Evolutionary conservation across 2,113 vertebrate species (phyloP).

Genomic region (Micromys minutus): DNA sequence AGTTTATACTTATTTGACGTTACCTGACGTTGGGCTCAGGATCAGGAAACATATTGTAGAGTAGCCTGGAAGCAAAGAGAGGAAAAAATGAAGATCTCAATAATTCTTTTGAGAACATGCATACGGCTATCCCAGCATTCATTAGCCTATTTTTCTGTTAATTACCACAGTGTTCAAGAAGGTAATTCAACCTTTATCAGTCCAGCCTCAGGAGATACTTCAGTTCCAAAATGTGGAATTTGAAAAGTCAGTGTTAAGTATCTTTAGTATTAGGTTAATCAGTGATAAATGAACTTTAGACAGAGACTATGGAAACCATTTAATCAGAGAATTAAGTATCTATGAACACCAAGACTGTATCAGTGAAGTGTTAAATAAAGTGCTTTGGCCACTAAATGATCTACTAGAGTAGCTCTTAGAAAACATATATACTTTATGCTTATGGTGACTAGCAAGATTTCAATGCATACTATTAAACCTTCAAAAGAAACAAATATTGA

Average conservation of each 20-base stretch:
- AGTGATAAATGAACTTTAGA: neutral
- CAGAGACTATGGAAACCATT: neutral
- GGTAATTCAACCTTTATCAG: neutral
- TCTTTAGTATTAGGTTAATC: neutral
- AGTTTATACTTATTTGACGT: neutral
- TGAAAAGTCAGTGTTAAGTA: neutral
- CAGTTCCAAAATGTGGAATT: neutral
- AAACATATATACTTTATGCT: neutral
- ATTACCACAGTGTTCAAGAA: neutral
- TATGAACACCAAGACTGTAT: neutral
- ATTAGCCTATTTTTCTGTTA: neutral
- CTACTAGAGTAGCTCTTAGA: neutral
- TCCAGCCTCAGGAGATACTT: neutral
- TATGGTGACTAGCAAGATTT: too few relatives aligned
- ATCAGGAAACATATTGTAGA: neutral
- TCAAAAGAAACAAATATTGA: too few relatives aligned
- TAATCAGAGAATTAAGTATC: neutral
- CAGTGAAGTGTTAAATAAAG: neutral
- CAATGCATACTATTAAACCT: too few relatives aligned
- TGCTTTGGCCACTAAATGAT: neutral
- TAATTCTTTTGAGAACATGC: neutral
- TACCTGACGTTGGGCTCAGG: accelerated
- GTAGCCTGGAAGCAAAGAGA: neutral
- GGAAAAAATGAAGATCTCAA: neutral
- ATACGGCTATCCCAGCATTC: accelerated